A percentile compares a stretch with the other conserved stretches of the same genome.
These are phyloP conservation scores for Cephus sareptanus DNA, from an alignment of 2,888 invertebrate species.

Conservation along the genomic window DNA sequence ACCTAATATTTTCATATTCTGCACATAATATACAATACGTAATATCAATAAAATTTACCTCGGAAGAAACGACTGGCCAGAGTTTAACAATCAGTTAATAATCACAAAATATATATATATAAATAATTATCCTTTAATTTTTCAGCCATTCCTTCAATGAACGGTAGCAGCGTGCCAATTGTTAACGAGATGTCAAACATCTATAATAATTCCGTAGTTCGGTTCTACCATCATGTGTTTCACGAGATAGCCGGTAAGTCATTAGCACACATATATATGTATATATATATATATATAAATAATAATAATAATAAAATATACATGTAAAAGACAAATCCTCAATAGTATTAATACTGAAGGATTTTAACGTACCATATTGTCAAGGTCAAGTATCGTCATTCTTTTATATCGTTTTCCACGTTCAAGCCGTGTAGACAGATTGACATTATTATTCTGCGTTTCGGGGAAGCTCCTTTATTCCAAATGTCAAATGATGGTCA, in stretches of 20 bases:
- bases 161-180: constrained; percentile 43
- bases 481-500: neutral
- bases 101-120: no score
- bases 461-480: no score
- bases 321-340: neutral
- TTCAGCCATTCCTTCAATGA: constrained; percentile 53
- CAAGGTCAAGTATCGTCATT: neutral
- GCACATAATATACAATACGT: neutral
- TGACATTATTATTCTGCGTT: neutral
- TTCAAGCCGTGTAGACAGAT: neutral
- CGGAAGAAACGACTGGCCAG: neutral
- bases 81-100: neutral
- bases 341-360: neutral
- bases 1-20: no score
- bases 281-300: no score
- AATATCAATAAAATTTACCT: neutral
- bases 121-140: constrained; percentile 17
- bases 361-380: neutral
- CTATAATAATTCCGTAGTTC: constrained; percentile 73
- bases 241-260: constrained; percentile 75
- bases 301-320: neutral
- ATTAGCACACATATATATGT: no score
- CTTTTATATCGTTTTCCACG: neutral
- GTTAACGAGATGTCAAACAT: constrained; percentile 61
- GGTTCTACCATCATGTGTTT: constrained; percentile 74